A percentile compares a stretch with the other conserved stretches of the same genome.
Evolutionary conservation across 2,888 invertebrate genomes (phyloP).

Genomic region (Drosophila stalkeri): DNA sequence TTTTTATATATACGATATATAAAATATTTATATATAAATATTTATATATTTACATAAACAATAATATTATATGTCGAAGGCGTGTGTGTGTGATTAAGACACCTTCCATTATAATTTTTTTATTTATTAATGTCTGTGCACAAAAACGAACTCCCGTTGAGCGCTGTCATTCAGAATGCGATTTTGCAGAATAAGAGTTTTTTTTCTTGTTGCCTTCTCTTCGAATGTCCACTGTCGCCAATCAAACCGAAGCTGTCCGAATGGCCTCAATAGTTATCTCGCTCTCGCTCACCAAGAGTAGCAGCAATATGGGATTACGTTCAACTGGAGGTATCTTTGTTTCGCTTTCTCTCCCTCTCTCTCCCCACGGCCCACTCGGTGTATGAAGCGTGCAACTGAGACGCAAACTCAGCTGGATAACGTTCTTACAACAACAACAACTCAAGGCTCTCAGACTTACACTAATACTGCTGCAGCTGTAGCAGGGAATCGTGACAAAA

Average conservation of each 20-base stretch:
- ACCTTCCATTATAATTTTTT: constrained; percentile 1
- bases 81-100: background rate
- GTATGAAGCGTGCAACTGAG: background rate
- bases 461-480: background rate
- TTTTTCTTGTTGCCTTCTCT: too few relatives aligned
- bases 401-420: background rate
- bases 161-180: background rate
- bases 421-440: too few relatives aligned
- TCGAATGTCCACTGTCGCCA: background rate
- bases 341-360: background rate
- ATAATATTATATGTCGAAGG: background rate
- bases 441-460: background rate
- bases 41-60: background rate
- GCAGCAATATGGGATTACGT: background rate
- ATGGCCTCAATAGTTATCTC: background rate
- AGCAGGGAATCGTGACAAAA: background rate
- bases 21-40: too few relatives aligned
- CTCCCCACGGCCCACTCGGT: background rate
- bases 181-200: background rate
- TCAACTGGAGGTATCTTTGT: background rate
- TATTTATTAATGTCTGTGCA: background rate
- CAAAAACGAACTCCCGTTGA: background rate
- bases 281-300: background rate
- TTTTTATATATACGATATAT: too few relatives aligned
- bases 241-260: background rate